Evolutionary conservation across 2,113 vertebrate species (phyloP), one percentile per base, ranked within the genome.

Genomic region (Onychostruthus taczanowskii): DNA sequence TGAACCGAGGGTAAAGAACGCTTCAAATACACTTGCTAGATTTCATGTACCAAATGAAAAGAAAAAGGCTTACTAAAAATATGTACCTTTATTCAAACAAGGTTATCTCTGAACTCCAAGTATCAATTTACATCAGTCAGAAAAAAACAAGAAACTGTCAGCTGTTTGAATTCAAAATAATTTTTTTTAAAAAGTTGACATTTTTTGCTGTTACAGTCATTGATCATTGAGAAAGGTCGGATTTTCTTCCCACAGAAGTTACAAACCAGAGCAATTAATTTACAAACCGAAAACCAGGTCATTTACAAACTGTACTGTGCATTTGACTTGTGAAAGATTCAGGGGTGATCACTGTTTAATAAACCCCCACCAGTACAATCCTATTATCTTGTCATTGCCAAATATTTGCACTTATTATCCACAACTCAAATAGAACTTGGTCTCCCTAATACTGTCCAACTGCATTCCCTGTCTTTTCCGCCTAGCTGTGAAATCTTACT

Each of bases 61-160:
- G 58, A 85, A 94, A 94, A 94, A 92, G 56, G 39, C 69, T 94
- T 98, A 97, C 94, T 97, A 98, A 98, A 96, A 98, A 98, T 98
- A 98, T 87, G 96, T 78, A 95, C 96, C 95, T 98, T 98, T 98
- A 98, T 98, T 98, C 96, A 95, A 97, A 95, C 94, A 97, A 97
- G 78, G 87, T 97, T 95, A 79, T 79, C 50, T 87, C 90, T 93
- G 67, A 98, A 94, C 91, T 95, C 91, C 96, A 96, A 95, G 90
- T 94, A 95, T 97, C 96, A 93, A 96, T 76, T 97, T 95, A 97
- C 97, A 98, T 96, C 84, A 92, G 78, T 82, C 84, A 87, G 94
- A 91, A 96, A 96, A 61, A 91, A 95, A 87, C 7, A 69, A 67
- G 92, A 95, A 97, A 96, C 72, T 55, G 87, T 92, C 94, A 95